Percentiles rank a stretch among this genome's conserved stretches.
Conservation (phyloP, 2,113 vertebrate genomes). For the Malurus alboscapulatus region DNA sequence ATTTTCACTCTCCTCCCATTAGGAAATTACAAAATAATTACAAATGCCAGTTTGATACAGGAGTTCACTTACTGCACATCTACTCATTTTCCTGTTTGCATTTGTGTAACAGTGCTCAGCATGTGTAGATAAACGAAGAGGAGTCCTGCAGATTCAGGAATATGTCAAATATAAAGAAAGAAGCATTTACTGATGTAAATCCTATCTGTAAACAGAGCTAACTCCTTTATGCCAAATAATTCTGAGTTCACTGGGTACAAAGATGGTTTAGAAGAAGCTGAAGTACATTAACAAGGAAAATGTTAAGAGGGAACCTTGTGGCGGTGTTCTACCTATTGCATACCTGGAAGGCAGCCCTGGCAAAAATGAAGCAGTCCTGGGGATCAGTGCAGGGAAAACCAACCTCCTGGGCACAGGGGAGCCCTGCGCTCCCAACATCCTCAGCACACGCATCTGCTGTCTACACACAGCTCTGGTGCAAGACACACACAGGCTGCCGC, state of each 20-base stretch:
- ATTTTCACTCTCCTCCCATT: background rate
- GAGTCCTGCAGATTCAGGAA: background rate
- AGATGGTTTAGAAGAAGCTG: background rate
- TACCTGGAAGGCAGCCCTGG: background rate
- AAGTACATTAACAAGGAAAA: background rate
- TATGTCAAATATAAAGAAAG: background rate
- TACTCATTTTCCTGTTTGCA: background rate
- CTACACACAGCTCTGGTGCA: accelerated
- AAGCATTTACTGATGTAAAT: background rate
- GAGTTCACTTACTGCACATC: background rate
- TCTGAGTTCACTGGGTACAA: background rate
- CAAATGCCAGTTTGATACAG: background rate
- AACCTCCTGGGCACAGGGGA: accelerated
- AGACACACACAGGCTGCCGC: background rate
- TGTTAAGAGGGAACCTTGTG: background rate
- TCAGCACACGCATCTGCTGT: background rate
- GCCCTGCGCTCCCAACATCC: background rate
- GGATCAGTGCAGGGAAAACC: background rate
- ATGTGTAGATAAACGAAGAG: background rate
- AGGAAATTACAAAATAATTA: conserved; percentile 14
- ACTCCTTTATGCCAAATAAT: background rate
- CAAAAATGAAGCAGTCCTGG: background rate
- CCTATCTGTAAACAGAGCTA: background rate
- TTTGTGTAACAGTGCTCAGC: background rate
- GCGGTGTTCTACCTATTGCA: background rate